These are phyloP conservation scores for Cryptoblepharus egeriae DNA, from an alignment of 2,797 vertebrate genomes.

Conservation along the genomic window DNA sequence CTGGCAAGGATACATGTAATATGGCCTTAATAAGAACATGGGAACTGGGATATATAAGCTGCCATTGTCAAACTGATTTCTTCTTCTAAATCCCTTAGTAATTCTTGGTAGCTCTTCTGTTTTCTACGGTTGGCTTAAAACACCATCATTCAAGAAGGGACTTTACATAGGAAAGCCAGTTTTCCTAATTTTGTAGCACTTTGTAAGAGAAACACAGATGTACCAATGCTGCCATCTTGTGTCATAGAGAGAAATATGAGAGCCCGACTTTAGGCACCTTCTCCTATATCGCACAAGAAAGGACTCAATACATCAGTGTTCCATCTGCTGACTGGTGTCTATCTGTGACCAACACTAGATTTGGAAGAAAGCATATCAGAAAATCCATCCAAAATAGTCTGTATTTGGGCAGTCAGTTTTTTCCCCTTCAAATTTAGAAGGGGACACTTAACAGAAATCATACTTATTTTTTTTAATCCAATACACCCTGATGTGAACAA, in stretches of 20 bases:
- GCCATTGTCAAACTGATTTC: background rate
- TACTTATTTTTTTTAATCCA: background rate
- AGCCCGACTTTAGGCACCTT: background rate
- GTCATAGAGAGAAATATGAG: background rate
- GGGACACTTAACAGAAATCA: background rate
- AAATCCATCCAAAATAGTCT: background rate
- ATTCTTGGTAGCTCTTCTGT: background rate
- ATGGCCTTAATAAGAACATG: background rate
- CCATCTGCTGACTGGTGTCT: background rate
- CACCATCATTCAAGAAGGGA: background rate
- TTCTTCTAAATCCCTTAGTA: background rate
- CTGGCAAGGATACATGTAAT: background rate
- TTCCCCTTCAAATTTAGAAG: background rate
- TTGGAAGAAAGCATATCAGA: background rate
- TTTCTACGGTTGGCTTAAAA: background rate
- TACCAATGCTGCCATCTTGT: conserved; percentile 14
- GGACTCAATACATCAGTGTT: background rate
- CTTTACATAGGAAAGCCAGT: background rate
- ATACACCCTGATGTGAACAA: conserved; percentile 2
- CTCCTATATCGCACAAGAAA: too few species aligned
- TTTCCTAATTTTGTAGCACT: background rate
- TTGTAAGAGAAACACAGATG: background rate
- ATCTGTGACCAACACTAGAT: background rate
- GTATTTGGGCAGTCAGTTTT: background rate
- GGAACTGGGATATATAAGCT: background rate